These are phyloP conservation scores for Andrena dorsata DNA, from an alignment of 2,888 invertebrate species.

Conservation along the genomic window DNA sequence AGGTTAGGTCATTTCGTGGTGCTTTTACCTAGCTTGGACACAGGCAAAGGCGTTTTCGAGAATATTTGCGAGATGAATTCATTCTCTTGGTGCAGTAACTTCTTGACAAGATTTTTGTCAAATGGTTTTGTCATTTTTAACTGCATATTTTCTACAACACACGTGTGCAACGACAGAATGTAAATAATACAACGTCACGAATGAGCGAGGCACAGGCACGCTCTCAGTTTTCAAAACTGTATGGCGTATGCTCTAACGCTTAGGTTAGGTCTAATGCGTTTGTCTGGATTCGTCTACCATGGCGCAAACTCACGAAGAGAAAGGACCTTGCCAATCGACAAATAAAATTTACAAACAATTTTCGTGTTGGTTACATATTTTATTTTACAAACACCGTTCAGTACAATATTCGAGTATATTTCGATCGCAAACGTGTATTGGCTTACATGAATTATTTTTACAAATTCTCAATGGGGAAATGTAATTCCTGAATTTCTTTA, in stretches of 20 bases:
- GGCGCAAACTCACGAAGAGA: conserved; percentile 32
- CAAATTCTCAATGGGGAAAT: not conserved
- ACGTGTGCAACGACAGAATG: conserved; percentile 33
- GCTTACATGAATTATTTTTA: not conserved
- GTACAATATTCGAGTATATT: not conserved
- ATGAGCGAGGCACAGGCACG: not conserved
- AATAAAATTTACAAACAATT: not conserved
- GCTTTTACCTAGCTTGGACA: conserved; percentile 84
- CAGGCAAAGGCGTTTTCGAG: conserved; percentile 86
- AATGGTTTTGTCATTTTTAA: conserved; percentile 81
- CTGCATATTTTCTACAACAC: conserved; percentile 75
- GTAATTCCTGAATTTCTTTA: not conserved
- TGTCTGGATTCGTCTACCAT: no score
- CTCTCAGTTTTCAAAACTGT: not conserved
- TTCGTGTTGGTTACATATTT: not conserved
- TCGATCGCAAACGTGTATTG: not conserved
- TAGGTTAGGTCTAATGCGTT: conserved; percentile 34
- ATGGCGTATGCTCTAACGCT: not conserved
- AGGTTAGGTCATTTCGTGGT: conserved; percentile 60
- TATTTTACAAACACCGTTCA: not conserved
- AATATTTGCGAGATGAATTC: conserved; percentile 88
- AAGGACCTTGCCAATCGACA: not conserved
- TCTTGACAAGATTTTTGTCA: conserved; percentile 82
- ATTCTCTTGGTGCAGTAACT: conserved; percentile 86
- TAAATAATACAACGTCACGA: conserved; percentile 36